These are phyloP conservation scores for Dimorphilus gyrociliatus DNA, from an alignment of 2,888 invertebrate species.

Conservation along the genomic window DNA sequence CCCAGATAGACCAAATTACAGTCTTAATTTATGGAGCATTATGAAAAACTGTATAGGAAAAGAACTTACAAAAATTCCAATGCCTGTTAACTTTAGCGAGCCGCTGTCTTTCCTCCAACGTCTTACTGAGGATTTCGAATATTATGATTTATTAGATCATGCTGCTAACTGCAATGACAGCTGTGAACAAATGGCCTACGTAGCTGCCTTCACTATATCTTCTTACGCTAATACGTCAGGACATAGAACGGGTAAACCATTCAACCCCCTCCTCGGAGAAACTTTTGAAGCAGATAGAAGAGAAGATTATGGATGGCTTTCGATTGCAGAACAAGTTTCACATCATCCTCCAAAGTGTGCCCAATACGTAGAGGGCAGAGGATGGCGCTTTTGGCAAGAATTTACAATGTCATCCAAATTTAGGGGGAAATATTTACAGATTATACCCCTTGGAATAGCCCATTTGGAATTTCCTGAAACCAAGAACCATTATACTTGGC, in stretches of 20 bases:
- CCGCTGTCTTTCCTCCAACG: slow-evolving; percentile 83
- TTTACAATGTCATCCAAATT: slow-evolving; percentile 84
- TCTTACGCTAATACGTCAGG: slow-evolving; percentile 81
- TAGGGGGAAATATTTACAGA: slow-evolving; percentile 84
- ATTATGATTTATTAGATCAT: slow-evolving; percentile 55
- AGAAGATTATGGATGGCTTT: slow-evolving; percentile 60
- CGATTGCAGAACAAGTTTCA: slow-evolving; percentile 50
- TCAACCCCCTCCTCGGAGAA: slow-evolving; percentile 87
- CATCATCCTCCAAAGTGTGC: slow-evolving; percentile 91
- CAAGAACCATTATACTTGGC: slow-evolving; percentile 96
- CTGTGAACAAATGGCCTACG: slow-evolving; percentile 56
- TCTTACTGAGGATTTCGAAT: slow-evolving; percentile 82
- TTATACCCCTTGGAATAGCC: slow-evolving; percentile 80
- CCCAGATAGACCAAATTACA: slow-evolving; percentile 54
- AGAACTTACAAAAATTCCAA: slow-evolving; percentile 80
- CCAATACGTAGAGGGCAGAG: slow-evolving; percentile 66
- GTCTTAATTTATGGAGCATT: slow-evolving; percentile 84
- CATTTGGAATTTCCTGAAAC: slow-evolving; percentile 95
- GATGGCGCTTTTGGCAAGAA: slow-evolving; percentile 59
- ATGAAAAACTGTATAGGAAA: slow-evolving; percentile 98
- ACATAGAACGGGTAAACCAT: slow-evolving; percentile 87
- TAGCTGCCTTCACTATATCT: slow-evolving; percentile 74
- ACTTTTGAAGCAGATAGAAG: slow-evolving; percentile 58
- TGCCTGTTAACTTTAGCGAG: slow-evolving; percentile 94
- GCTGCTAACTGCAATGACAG: slow-evolving; percentile 62